Evolutionary conservation across 2,888 invertebrate species (phyloP), one percentile per base, ranked within the genome.

Genomic region (Poecilus cupreus): DNA sequence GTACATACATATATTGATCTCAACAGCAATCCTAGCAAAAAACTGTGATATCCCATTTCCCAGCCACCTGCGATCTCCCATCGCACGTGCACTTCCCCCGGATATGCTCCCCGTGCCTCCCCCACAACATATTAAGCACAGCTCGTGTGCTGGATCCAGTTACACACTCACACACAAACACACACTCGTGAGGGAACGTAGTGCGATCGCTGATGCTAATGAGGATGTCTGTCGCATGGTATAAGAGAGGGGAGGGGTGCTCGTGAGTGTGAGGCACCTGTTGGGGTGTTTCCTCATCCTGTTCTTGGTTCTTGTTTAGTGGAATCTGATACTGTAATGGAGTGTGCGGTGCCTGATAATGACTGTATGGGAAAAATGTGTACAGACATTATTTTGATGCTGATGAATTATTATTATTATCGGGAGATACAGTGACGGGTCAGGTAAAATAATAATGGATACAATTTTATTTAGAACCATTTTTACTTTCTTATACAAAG

Each of bases 141-240:
- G n/a, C n/a, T n/a, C n/a, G n/a, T n/a, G n/a, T n/a, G n/a, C n/a
- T n/a, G n/a, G n/a, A n/a, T n/a, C n/a, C n/a, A n/a, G n/a, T 51
- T 18, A 51, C 8, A 13, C 51, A 3, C 51, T 8, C 51, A 51
- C 51, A 16, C 18, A 51, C 51, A 18, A 18, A 51, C 8, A 18
- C 51, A 51, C 18, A 51, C 18, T 18, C 51, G 51, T 68, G 37
- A 37, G 64, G n/a, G 18, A 13, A 13, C 3, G 18, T 51, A 43
- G 60, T 60, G 60, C 18, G 64, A 68, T 68, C 37, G 22, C 18
- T 68, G 64, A 68, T 68, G 64, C 64, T 68, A 68, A 68, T 68
- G 64, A 68, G 64, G 37, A 68, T 2, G 64, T 32, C 16, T 18
- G 51, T 18, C 51, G 13, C 43, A 43, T n/a, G 43, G 13, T 11